These are phyloP conservation scores for Osmoderma eremita DNA, from an alignment of 2,888 invertebrate species.

Conservation along the genomic window DNA sequence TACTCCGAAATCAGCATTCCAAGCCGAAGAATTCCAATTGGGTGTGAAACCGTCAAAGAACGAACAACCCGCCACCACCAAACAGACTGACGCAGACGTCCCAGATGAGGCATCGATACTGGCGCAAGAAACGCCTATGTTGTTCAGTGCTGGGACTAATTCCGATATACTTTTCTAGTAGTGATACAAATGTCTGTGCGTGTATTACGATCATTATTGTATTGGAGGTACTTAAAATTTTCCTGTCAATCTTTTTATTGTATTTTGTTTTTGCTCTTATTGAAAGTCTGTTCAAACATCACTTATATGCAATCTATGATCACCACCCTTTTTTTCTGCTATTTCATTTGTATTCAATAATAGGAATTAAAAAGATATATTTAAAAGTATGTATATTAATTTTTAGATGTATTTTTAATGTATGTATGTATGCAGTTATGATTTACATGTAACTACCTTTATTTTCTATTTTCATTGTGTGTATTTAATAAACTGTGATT, in stretches of 20 bases:
- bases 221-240: conserved; percentile 1
- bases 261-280: too few species aligned
- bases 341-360: too few species aligned
- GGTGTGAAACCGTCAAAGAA: conserved; percentile 72
- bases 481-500: conserved; percentile 31
- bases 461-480: conserved; percentile 16
- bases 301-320: too few species aligned
- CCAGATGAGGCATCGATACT: conserved; percentile 47
- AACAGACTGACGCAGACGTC: conserved; percentile 44
- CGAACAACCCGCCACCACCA: conserved; percentile 46
- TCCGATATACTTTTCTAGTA: conserved; percentile 61
- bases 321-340: too few species aligned
- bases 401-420: neutral
- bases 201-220: conserved; percentile 5
- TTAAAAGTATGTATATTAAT: conserved; percentile 7
- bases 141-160: conserved; percentile 61
- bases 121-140: conserved; percentile 56
- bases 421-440: too few species aligned
- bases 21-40: conserved; percentile 77
- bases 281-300: too few species aligned
- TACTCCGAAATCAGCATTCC: conserved; percentile 81
- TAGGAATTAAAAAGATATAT: neutral
- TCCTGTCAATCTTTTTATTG: too few species aligned
- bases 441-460: neutral
- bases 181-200: too few species aligned